Conservation (phyloP, 2,888 invertebrate genomes). For the Metellina segmentata region DNA sequence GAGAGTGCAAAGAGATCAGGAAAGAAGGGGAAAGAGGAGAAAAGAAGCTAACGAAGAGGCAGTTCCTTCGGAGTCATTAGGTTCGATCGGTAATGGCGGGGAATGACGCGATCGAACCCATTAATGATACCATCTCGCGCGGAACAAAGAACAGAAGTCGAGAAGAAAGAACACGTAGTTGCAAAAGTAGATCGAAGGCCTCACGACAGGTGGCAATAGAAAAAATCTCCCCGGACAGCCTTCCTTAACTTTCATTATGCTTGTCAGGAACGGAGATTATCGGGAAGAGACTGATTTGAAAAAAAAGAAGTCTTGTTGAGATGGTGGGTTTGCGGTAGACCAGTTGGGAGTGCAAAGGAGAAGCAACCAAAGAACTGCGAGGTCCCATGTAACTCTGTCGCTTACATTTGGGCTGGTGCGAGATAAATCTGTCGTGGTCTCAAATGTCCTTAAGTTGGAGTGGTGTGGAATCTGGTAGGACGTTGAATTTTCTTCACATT, state of each 20-base stretch:
- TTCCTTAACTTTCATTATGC: background rate
- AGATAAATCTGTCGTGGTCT: no score
- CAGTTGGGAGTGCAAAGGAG: no score
- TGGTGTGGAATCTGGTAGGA: no score
- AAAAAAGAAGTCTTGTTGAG: background rate
- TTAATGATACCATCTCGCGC: conserved; percentile 69
- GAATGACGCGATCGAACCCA: conserved; percentile 68
- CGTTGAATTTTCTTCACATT: no score
- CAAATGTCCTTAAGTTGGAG: no score
- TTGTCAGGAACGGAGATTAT: background rate
- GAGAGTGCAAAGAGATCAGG: no score
- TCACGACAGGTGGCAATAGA: conserved; percentile 61
- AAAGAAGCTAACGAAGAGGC: conserved; percentile 68
- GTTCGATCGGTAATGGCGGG: conserved; percentile 63
- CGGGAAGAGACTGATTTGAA: background rate
- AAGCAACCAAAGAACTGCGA: no score
- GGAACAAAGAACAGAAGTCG: conserved; percentile 56
- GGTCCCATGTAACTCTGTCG: no score
- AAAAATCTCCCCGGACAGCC: background rate
- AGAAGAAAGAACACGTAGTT: conserved; percentile 50
- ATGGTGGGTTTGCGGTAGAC: background rate
- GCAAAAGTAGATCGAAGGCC: conserved; percentile 30
- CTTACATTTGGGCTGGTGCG: no score
- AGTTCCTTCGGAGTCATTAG: conserved; percentile 73
- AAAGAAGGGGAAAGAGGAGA: conserved; percentile 25